These are phyloP conservation scores for Trichonephila inaurata DNA, from an alignment of 1,140 invertebrate genomes.

Conservation along the genomic window DNA sequence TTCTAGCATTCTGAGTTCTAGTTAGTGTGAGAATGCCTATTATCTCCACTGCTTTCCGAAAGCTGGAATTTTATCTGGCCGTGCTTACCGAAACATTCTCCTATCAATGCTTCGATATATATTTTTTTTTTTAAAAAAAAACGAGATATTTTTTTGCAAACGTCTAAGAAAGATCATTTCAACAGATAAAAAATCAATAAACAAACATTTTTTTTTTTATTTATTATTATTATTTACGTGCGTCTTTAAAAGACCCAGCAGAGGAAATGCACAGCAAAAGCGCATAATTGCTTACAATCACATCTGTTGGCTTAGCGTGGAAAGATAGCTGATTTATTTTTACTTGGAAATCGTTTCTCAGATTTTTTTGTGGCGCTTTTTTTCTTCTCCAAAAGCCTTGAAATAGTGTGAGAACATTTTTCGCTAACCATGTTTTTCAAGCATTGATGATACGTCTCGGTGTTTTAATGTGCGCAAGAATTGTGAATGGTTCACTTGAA, in stretches of 20 bases:
- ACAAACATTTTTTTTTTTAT: slow-evolving; percentile 2
- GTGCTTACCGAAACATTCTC: neutral
- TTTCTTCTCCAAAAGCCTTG: neutral
- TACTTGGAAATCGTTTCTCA: neutral
- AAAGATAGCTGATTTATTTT: neutral
- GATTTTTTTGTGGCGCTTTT: neutral
- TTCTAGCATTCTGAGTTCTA: neutral
- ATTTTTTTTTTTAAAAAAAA: neutral
- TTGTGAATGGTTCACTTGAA: too few relatives aligned
- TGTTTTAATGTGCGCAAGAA: too few relatives aligned
- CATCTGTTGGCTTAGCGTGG: neutral
- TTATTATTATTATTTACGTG: neutral
- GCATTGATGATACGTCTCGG: too few relatives aligned
- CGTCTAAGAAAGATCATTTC: slow-evolving; percentile 9
- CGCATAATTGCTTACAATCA: neutral
- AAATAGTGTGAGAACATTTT: neutral
- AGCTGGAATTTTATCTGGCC: slow-evolving; percentile 7
- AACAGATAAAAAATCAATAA: slow-evolving; percentile 28
- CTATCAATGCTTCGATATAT: neutral
- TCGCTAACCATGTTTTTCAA: neutral
- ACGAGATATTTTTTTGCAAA: neutral
- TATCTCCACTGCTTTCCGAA: neutral
- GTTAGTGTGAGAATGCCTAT: neutral
- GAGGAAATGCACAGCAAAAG: neutral
- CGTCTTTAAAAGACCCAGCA: neutral